These are phyloP conservation scores for Cantharis lateralis DNA, from an alignment of 2,888 invertebrate species.

Conservation along the genomic window DNA sequence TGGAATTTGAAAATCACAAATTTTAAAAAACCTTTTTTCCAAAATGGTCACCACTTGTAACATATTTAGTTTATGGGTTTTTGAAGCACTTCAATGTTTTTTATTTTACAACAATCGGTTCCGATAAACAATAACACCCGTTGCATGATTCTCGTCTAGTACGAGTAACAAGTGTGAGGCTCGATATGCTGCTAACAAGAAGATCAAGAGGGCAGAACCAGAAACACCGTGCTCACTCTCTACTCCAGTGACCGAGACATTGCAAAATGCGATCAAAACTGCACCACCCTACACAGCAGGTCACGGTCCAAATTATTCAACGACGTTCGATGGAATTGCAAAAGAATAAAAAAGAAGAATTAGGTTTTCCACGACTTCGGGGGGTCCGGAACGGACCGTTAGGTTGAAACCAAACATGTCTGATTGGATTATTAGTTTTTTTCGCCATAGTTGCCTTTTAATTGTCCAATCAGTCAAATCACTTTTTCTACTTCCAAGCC, in stretches of 20 bases:
- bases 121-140: not conserved
- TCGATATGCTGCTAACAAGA: slow-evolving; percentile 27
- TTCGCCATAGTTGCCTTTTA: not conserved
- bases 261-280: slow-evolving; percentile 28
- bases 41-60: not conserved
- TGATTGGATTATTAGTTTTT: not conserved
- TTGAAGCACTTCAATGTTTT: not conserved
- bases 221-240: slow-evolving; percentile 41
- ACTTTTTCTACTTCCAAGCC: not conserved
- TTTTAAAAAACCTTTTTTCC: not conserved
- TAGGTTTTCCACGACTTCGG: slow-evolving; percentile 11
- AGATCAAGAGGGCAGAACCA: slow-evolving; percentile 23
- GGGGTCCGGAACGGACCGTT: slow-evolving; percentile 17
- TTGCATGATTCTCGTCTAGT: slow-evolving; percentile 3
- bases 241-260: slow-evolving; percentile 48
- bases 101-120: not conserved
- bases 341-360: slow-evolving; percentile 9
- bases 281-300: slow-evolving; percentile 23
- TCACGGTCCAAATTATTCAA: slow-evolving; percentile 18
- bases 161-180: slow-evolving; percentile 34
- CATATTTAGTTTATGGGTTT: not conserved
- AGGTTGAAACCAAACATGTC: slow-evolving; percentile 1
- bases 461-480: not conserved
- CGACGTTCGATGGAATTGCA: slow-evolving; percentile 5
- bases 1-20: not conserved